Conservation (phyloP, 2,888 invertebrate species). For the Tenodera sinensis region DNA sequence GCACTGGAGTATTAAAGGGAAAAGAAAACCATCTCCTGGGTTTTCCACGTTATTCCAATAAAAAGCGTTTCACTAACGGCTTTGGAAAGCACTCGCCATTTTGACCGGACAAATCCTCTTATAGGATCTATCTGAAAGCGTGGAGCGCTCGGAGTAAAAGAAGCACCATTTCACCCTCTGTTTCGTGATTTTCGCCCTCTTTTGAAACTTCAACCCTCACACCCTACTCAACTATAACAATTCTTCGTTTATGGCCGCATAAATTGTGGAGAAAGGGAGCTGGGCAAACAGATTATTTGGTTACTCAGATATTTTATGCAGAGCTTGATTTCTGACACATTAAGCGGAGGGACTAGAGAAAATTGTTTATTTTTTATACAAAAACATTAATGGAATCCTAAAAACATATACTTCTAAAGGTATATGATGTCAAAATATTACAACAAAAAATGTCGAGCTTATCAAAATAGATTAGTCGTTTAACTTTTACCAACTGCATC, state of each 20-base stretch:
- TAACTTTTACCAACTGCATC: too few relatives aligned
- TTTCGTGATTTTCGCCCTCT: not conserved
- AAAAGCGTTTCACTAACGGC: not conserved
- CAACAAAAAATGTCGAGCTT: too few relatives aligned
- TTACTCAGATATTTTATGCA: not conserved
- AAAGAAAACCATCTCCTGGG: not conserved
- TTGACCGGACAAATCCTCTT: not conserved
- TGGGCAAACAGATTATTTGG: not conserved
- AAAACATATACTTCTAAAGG: too few relatives aligned
- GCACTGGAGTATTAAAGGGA: not conserved
- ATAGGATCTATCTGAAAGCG: not conserved
- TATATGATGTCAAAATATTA: too few relatives aligned
- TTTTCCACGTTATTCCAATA: constrained; percentile 2
- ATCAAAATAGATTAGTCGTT: too few relatives aligned
- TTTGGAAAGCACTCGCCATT: not conserved
- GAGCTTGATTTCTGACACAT: too few relatives aligned
- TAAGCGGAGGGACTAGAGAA: too few relatives aligned
- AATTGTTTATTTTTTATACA: too few relatives aligned
- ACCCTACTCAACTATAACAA: not conserved
- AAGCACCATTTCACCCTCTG: not conserved
- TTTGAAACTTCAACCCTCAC: not conserved
- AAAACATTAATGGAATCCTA: too few relatives aligned
- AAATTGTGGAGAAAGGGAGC: not conserved
- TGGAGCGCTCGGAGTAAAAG: not conserved
- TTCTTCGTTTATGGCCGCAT: not conserved